Percentiles rank a stretch among this genome's conserved stretches.
These are phyloP conservation scores for Amiota mariae DNA, from an alignment of 2,888 invertebrate species.

Conservation along the genomic window DNA sequence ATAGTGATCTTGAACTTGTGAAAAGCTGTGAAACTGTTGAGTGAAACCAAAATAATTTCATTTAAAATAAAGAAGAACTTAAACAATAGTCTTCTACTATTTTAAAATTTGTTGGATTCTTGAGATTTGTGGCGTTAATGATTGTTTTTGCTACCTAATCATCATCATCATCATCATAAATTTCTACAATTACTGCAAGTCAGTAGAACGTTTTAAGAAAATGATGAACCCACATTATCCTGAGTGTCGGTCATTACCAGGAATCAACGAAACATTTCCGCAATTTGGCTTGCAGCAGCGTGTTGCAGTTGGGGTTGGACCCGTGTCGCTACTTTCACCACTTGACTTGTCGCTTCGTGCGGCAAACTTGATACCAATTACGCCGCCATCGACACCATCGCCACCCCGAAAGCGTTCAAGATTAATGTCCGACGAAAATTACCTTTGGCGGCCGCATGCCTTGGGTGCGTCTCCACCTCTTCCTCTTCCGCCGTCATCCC, in stretches of 20 bases:
- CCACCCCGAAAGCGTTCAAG: conserved; percentile 71
- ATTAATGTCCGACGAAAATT: conserved; percentile 67
- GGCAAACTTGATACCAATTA: conserved; percentile 70
- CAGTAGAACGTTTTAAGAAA: conserved; percentile 17
- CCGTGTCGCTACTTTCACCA: conserved; percentile 65
- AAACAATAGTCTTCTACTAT: too few species aligned
- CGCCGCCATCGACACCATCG: conserved; percentile 73
- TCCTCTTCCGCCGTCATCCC: conserved; percentile 37
- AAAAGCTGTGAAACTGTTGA: too few species aligned
- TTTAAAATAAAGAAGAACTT: too few species aligned
- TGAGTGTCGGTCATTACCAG: conserved; percentile 61
- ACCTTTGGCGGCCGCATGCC: conserved; percentile 70
- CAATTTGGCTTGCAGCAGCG: conserved; percentile 66
- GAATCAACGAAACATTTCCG: conserved; percentile 72
- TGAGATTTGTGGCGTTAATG: too few species aligned
- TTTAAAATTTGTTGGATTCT: too few species aligned
- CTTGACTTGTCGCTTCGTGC: conserved; percentile 72
- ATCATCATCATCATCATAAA: too few species aligned
- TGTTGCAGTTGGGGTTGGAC: conserved; percentile 39
- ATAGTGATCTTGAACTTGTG: too few species aligned
- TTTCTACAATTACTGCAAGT: too few species aligned
- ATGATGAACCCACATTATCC: conserved; percentile 54
- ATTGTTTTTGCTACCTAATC: too few species aligned
- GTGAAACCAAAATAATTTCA: too few species aligned
- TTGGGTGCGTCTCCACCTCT: conserved; percentile 27